Evolutionary conservation across 2,113 vertebrate genomes (phyloP).

Genomic region (Nothoprocta pentlandii): DNA sequence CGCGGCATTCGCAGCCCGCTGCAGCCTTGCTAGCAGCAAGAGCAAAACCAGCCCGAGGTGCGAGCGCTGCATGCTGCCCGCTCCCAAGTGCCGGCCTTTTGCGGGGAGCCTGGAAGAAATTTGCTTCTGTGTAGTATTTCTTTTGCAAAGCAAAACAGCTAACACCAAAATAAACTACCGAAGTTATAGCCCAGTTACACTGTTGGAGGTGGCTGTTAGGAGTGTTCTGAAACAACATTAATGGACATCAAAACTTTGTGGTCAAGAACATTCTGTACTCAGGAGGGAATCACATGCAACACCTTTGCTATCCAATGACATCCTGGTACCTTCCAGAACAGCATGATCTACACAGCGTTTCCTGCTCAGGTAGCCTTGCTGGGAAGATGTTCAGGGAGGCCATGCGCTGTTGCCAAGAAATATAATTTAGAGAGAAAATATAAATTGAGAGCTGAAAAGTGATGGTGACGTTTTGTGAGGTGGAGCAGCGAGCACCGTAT

Average conservation of each 20-base stretch:
- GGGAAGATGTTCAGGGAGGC: not conserved
- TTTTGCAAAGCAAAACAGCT: not conserved
- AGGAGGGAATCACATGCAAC: not conserved
- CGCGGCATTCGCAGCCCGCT: not conserved
- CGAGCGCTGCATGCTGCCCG: slow-evolving; percentile 43
- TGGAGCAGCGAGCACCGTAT: not conserved
- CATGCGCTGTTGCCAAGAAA: not conserved
- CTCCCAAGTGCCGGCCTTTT: not conserved
- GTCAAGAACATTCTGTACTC: not conserved
- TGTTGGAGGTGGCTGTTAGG: not conserved
- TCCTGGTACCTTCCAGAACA: not conserved
- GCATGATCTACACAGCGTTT: not conserved
- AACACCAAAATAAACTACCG: not conserved
- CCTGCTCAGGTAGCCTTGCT: not conserved
- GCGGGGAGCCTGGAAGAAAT: slow-evolving; percentile 54
- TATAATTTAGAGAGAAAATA: not conserved
- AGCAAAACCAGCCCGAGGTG: slow-evolving; percentile 1
- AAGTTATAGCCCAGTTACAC: not conserved
- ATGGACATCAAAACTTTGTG: not conserved
- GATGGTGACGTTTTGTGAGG: not conserved
- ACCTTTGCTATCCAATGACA: not conserved
- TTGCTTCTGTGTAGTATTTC: not conserved
- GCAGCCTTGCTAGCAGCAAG: slow-evolving; percentile 42
- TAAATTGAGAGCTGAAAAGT: not conserved
- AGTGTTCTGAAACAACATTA: not conserved